Evolutionary conservation across 2,888 invertebrate species (phyloP), one percentile per base, ranked within the genome.

Genomic region (Scaptomyza tumidula): DNA sequence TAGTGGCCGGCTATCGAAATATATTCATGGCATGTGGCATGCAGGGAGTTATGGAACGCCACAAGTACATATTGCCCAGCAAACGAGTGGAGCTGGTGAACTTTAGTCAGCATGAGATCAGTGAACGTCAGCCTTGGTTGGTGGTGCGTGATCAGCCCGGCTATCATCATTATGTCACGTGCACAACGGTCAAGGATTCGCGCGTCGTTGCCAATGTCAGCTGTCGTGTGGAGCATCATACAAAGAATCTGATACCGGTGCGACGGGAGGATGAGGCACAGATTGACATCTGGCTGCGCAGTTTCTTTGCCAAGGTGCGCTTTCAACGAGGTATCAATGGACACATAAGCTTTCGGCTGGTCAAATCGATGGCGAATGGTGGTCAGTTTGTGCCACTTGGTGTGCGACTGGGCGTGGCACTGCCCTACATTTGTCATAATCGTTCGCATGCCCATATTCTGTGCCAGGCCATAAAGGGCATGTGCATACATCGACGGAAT

Each of bases 371-470:
- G 68, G 93, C 93, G 10, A 71, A 80, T 9, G 93, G 93, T 4
- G 93, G 94, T 73, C 91, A 94, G 82, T 88, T 95, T 50, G 90
- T 95, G 37, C 94, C 95, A 0, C 89, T 95, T 33, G 95, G 96
- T 16, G 95, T 96, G 49, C 93, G 96, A 14, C 95, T 97, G 9
- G 97, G 97, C 13, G 95, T 97, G 1, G 95, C 96, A 0, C 88
- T 97, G 75, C 96, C 97, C 6, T 97, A 97, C 91, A 94, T 97
- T 61, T 97, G 96, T 83, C 95, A 96, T 90, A 95, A 95, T 10
- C 94, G 94, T 0, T 94, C 95, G 4, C 95, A 95, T 89, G 94
- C 95, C 0, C 92, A 94, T 57, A 91, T 95, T 3, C 92, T 95
- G 9, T 95, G 94, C 60, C 83, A 84, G n/a, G 90, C 90, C 24